phyloP scores from a whole-genome alignment of 2,797 vertebrate species.

The Xerus rutilus region DNA sequence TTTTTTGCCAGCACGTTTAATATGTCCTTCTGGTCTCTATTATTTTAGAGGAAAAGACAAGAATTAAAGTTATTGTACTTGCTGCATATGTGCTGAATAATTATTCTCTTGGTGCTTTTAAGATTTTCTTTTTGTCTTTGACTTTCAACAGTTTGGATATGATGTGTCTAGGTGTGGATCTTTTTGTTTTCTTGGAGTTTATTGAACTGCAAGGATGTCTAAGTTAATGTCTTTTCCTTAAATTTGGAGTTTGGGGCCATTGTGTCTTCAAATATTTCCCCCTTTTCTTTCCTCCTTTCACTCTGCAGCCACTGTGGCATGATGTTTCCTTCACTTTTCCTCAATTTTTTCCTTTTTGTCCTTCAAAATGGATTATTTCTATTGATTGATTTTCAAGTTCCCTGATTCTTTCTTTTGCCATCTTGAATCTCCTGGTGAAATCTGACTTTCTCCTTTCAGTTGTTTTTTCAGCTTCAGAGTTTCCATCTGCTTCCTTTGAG shows the following conservation, averaged over 20 bases:
- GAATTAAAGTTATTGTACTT: background rate
- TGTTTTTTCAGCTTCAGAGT: background rate
- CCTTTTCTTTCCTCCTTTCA: background rate
- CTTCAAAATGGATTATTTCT: background rate
- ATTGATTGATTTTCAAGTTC: background rate
- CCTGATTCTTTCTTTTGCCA: background rate
- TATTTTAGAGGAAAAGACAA: conserved; percentile 28
- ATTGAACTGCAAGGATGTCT: background rate
- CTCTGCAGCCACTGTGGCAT: too few relatives aligned
- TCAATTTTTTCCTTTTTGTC: background rate
- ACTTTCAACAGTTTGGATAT: background rate
- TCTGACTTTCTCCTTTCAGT: background rate
- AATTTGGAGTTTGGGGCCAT: background rate
- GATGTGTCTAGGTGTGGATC: background rate
- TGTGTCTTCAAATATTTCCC: background rate
- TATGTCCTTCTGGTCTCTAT: background rate
- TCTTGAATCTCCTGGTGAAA: background rate
- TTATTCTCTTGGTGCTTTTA: conserved; percentile 9
- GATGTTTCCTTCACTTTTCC: background rate
- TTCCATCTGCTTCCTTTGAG: background rate
- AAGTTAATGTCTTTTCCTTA: background rate
- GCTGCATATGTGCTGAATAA: background rate
- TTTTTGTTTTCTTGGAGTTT: background rate
- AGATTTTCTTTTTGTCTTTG: background rate
- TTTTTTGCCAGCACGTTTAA: background rate